Percentiles rank a stretch among this genome's conserved stretches.
Evolutionary conservation across 1,140 invertebrate species (phyloP).

Genomic region (Heliconius himera): DNA sequence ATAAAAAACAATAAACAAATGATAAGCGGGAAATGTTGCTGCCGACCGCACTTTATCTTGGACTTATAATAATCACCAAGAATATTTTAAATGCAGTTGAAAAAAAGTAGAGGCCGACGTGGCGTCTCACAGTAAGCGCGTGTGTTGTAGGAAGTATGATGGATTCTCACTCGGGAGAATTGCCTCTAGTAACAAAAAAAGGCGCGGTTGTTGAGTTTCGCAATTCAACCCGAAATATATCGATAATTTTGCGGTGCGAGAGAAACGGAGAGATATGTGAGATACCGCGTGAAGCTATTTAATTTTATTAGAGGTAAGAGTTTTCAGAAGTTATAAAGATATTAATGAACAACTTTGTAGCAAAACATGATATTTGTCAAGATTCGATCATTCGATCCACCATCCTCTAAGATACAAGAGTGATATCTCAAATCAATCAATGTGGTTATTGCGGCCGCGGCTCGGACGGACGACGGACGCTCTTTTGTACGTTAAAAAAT

Average conservation of each 20-base stretch:
- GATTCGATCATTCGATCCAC: background rate
- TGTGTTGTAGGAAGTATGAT: no score
- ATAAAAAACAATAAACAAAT: slow-evolving; percentile 26
- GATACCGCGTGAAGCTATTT: no score
- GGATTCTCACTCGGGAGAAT: no score
- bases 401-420: background rate
- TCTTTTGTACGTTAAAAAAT: slow-evolving; percentile 19
- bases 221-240: no score
- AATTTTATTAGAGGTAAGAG: background rate
- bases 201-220: no score
- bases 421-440: slow-evolving; percentile 2
- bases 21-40: slow-evolving; percentile 22
- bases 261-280: no score
- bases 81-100: no score
- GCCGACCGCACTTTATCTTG: background rate
- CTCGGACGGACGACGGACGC: background rate
- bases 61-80: no score
- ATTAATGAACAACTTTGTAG: background rate
- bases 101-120: no score
- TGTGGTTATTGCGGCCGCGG: background rate
- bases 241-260: no score
- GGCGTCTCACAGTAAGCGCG: no score
- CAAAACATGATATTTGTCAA: background rate
- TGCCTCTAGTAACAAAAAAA: no score
- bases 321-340: background rate